Base-by-base conservation (phyloP, 2,113 vertebrate species). In the Solea solea region DNA sequence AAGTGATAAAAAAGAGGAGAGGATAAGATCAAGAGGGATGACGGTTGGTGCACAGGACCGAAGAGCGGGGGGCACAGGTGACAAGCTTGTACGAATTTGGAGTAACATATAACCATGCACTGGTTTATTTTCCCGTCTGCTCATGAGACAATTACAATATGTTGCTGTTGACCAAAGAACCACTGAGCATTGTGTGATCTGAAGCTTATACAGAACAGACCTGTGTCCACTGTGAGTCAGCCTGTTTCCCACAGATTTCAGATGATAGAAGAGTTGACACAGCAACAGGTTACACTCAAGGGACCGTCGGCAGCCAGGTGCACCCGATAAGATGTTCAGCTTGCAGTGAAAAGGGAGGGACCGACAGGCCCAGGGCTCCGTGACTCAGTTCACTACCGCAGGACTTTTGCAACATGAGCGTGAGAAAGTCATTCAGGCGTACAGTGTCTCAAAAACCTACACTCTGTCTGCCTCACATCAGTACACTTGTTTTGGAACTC, bases 361-460 rank as follows among this genome's bases (percentile, higher is more conserved):
- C 70, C 55, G 64, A 60, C n/a, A 58, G 67, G 84, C 4, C 72
- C 81, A 61, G 34, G 57, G 67, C 80, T 82, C 80, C 34, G 93
- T 92, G 93, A 93, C 92, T 90, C 91, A 94, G 90, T 90, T 91
- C 95, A 94, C 87, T 69, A 21, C 82, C 77, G 49, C 64, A 80
- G 83, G 91, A 76, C 82, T 91, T 67, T 53, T 92, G 95, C 94
- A 95, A 95, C 93, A 86, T 90, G 94, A 97, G 95, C 95, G 96
- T 97, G 96, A 97, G 96, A 97, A 97, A 97, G 94, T 95, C 93
- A 93, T 89, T 95, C 92, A 95, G 93, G 94, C 94, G 81, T 78
- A 93, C 90, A 87, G 76, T 10, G 74, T 84, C 86, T 90, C 80
- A 86, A 87, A 83, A 86, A 76, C 82, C 21, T 74, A 69, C 84